Conservation (phyloP, 2,113 vertebrate genomes). For the Antennarius striatus region DNA sequence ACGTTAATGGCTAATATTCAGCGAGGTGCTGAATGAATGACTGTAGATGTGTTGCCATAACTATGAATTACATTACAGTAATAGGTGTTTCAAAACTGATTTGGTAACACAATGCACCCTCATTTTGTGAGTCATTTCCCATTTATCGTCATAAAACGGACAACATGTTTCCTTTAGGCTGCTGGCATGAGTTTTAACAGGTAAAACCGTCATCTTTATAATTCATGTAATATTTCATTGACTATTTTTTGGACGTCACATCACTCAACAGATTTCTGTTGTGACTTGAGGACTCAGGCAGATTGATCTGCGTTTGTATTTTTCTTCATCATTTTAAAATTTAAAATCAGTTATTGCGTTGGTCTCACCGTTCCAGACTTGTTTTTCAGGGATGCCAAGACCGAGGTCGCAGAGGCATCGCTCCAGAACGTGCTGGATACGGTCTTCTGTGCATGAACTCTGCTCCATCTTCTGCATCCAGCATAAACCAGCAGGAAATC, state of each 20-base stretch:
- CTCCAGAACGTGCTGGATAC: conserved; percentile 92
- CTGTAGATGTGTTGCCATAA: not conserved
- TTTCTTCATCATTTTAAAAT: too few species aligned
- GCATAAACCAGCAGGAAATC: conserved; percentile 25
- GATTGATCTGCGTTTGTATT: too few species aligned
- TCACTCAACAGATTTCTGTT: not conserved
- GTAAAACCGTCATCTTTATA: too few species aligned
- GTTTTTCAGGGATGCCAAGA: conserved; percentile 67
- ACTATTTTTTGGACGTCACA: too few species aligned
- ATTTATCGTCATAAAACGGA: too few species aligned
- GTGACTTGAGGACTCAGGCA: not conserved
- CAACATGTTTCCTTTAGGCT: too few species aligned
- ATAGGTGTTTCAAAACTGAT: not conserved
- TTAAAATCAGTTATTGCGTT: not conserved
- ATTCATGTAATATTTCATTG: too few species aligned
- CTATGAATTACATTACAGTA: not conserved
- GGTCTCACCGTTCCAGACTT: conserved; percentile 87
- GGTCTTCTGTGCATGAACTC: conserved; percentile 95
- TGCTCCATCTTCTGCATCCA: conserved; percentile 82
- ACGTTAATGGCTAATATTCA: not conserved
- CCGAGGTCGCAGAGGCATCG: conserved; percentile 88
- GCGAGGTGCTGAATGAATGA: too few species aligned
- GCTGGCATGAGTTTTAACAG: too few species aligned
- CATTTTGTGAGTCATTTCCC: too few species aligned
- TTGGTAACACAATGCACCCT: not conserved